A percentile compares a stretch with the other conserved stretches of the same genome.
phyloP scores from a whole-genome alignment of 2,888 invertebrate species.

The Cylindroiulus punctatus region DNA sequence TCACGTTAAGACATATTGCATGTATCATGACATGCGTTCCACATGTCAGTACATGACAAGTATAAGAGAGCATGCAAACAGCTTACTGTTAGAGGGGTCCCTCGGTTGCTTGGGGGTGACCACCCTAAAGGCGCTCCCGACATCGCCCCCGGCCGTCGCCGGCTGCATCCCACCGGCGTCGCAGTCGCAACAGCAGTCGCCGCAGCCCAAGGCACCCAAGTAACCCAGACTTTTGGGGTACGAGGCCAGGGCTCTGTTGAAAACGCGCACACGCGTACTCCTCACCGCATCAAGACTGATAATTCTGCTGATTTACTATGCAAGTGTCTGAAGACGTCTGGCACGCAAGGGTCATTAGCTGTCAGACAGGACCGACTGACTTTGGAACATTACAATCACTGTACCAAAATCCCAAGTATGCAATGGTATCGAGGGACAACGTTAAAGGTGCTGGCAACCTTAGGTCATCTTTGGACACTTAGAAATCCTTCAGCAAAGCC shows the following conservation, averaged over 20 bases:
- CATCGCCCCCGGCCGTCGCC: constrained; percentile 48
- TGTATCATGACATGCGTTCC: not conserved
- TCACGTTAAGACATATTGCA: not conserved
- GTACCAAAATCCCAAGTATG: not conserved
- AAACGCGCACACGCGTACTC: constrained; percentile 1
- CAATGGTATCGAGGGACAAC: not conserved
- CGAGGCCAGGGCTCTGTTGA: constrained; percentile 42
- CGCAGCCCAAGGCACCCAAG: not conserved
- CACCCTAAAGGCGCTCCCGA: constrained; percentile 60
- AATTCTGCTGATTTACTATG: not conserved
- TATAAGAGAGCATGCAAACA: not conserved
- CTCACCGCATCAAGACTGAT: not conserved
- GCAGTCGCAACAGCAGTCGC: constrained; percentile 45
- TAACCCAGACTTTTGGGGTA: constrained; percentile 52
- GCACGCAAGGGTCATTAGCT: too few relatives aligned
- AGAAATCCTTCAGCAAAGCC: not conserved
- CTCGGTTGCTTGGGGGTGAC: constrained; percentile 60
- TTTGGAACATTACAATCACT: not conserved
- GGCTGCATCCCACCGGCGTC: constrained; percentile 51
- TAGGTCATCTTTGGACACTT: not conserved
- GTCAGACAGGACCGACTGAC: not conserved
- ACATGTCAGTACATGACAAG: not conserved
- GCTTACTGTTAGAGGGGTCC: constrained; percentile 33
- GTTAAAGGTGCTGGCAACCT: not conserved
- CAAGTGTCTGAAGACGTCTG: too few relatives aligned